Conservation (phyloP, 2,113 vertebrate species). For the Jaculus jaculus region DNA sequence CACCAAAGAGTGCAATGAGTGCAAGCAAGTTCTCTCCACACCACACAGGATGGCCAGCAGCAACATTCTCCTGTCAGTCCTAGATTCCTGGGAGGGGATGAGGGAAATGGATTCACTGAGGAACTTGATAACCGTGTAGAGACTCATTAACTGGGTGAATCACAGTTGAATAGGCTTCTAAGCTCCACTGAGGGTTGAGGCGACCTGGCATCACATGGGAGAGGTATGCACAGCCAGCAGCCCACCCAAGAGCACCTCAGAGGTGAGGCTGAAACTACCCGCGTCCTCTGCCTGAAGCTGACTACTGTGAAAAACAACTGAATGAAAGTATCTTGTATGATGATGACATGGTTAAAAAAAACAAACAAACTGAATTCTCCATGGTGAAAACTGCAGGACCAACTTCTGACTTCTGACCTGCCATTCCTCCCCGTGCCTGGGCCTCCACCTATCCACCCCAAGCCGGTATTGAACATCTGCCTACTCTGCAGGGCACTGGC, state of each 20-base stretch:
- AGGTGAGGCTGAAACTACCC: neutral
- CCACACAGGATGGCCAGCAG: neutral
- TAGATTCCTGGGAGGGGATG: neutral
- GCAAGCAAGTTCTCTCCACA: neutral
- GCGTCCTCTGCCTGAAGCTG: neutral
- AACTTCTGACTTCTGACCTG: neutral
- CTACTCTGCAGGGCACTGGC: neutral
- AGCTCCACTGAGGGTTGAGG: neutral
- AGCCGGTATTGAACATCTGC: no score
- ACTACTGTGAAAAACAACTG: neutral
- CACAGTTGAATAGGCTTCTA: neutral
- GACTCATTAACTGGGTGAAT: neutral
- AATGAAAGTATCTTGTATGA: neutral
- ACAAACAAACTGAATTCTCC: neutral
- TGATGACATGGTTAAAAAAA: no score
- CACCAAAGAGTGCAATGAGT: no score
- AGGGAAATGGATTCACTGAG: neutral
- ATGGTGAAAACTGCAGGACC: neutral
- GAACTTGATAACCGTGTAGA: neutral
- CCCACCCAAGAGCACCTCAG: neutral
- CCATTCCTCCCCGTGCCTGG: accelerated
- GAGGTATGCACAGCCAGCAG: neutral
- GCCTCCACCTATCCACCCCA: no score
- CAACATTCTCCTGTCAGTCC: neutral
- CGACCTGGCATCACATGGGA: neutral